phyloP scores from a whole-genome alignment of 1,140 invertebrate genomes.

The Drosophila pseudoananassae region DNA sequence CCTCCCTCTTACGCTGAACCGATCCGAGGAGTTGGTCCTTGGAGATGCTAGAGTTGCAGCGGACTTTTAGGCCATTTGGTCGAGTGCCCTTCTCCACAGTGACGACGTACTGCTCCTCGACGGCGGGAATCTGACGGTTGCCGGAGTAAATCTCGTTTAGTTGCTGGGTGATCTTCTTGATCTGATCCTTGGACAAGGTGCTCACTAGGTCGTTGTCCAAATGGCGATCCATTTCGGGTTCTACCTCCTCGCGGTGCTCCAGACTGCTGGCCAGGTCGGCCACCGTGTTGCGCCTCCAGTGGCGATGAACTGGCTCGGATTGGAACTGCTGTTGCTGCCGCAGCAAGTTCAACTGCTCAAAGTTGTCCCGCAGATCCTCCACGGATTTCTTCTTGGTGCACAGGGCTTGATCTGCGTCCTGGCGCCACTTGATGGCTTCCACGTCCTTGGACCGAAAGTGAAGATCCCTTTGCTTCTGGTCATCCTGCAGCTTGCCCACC shows the following conservation, averaged over 20 bases:
- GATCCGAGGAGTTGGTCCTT: constrained; percentile 84
- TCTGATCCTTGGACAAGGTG: constrained; percentile 93
- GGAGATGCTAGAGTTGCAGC: constrained; percentile 87
- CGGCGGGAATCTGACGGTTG: constrained; percentile 70
- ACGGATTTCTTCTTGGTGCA: constrained; percentile 94
- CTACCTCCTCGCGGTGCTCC: constrained; percentile 60
- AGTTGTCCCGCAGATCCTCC: constrained; percentile 91
- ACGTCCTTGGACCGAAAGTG: constrained; percentile 90
- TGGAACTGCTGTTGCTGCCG: constrained; percentile 84
- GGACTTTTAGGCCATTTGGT: constrained; percentile 86
- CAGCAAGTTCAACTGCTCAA: constrained; percentile 84
- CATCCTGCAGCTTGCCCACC: constrained; percentile 90
- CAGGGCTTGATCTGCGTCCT: constrained; percentile 90
- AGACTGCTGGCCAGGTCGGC: constrained; percentile 90
- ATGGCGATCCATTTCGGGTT: constrained; percentile 67
- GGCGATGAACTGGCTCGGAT: constrained; percentile 90
- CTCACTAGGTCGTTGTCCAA: constrained; percentile 92
- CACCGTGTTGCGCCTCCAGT: constrained; percentile 93
- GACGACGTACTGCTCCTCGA: constrained; percentile 86
- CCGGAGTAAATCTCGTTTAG: constrained; percentile 92
- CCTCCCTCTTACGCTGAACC: constrained; percentile 74
- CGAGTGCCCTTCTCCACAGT: constrained; percentile 85
- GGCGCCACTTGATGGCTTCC: constrained; percentile 89
- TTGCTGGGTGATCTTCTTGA: constrained; percentile 91
- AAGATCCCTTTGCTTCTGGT: constrained; percentile 93